Evolutionary conservation across 2,797 vertebrate species (phyloP), one percentile per base, ranked within the genome.

Genomic region (Calcarius lapponicus): DNA sequence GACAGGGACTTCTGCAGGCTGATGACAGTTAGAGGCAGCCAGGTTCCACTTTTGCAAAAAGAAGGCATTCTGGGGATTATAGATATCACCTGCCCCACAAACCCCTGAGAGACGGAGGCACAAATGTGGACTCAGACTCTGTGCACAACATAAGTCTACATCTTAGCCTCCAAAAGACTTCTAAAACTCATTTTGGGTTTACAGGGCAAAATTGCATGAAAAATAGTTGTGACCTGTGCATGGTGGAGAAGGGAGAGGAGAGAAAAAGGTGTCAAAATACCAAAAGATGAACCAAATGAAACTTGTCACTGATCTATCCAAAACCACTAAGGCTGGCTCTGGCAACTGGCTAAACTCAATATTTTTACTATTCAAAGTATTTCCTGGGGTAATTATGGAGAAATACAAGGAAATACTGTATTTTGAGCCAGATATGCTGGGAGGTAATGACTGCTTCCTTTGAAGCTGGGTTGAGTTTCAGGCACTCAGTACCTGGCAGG

Each of bases 351-450:
- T 96, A 95, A 96, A 86, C 66, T 89, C 90, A 96, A 43, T 94
- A 91, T 96, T 97, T 96, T 45, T 85, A 70, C 64, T 93, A 92
- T 96, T 94, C 28, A 6, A 96, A 88, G 84, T 92, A 96, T 97
- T 97, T 96, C 92, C 92, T 88, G 34, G 34, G 40, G 51, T 87
- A 92, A 91, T 93, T 90, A 79, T 50, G 65, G 76, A 81, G 62
- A 86, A 93, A 83, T 82, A 86, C 24, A 79, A 86, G 79, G 81
- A 95, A 94, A 95, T 64, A 76, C 34, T 84, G 61, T 54, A 45
- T 88, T 80, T 82, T 73, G 58, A 85, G 67, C 64, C 79, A 93
- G 54, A 85, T 90, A 82, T 54, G 16, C 57, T 86, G 74, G 69
- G 60, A 92, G n/a, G 82, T 70, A 95, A 72, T 42, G 38, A 90